A percentile compares a stretch with the other conserved stretches of the same genome.
Evolutionary conservation across 1,140 invertebrate genomes (phyloP).

Genomic region (Sycophila sp.): DNA sequence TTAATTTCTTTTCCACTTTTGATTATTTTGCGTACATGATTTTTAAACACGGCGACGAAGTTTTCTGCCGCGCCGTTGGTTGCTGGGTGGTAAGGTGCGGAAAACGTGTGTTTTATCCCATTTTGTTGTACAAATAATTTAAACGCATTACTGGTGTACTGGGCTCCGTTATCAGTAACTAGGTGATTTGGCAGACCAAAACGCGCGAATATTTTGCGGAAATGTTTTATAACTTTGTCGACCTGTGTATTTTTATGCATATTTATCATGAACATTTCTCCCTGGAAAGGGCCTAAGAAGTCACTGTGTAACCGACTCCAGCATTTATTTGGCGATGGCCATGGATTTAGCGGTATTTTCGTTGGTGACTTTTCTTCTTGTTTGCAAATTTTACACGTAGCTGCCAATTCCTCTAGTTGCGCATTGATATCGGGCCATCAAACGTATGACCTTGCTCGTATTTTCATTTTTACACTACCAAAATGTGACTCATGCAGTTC

Average conservation of each 20-base stretch:
- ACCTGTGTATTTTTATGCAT: slow-evolving; percentile 1
- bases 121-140: neutral
- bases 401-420: slow-evolving; percentile 52
- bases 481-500: slow-evolving; percentile 60
- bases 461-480: slow-evolving; percentile 61
- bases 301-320: slow-evolving; percentile 60
- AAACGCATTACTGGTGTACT: neutral
- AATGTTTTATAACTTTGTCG: slow-evolving; percentile 35
- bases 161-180: slow-evolving; percentile 34
- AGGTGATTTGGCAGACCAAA: slow-evolving; percentile 40
- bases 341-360: slow-evolving; percentile 44
- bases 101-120: neutral
- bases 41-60: slow-evolving; percentile 51
- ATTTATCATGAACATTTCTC: slow-evolving; percentile 41
- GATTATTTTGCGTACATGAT: neutral
- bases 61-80: slow-evolving; percentile 50
- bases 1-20: slow-evolving; percentile 15
- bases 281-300: slow-evolving; percentile 45
- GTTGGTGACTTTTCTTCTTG: slow-evolving; percentile 42
- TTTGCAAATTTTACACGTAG: slow-evolving; percentile 45
- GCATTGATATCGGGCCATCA: slow-evolving; percentile 63
- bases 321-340: slow-evolving; percentile 52
- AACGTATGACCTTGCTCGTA: slow-evolving; percentile 53
- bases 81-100: neutral
- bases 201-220: slow-evolving; percentile 17